Conservation (phyloP, 2,113 vertebrate species). For the Canis aureus region DNA sequence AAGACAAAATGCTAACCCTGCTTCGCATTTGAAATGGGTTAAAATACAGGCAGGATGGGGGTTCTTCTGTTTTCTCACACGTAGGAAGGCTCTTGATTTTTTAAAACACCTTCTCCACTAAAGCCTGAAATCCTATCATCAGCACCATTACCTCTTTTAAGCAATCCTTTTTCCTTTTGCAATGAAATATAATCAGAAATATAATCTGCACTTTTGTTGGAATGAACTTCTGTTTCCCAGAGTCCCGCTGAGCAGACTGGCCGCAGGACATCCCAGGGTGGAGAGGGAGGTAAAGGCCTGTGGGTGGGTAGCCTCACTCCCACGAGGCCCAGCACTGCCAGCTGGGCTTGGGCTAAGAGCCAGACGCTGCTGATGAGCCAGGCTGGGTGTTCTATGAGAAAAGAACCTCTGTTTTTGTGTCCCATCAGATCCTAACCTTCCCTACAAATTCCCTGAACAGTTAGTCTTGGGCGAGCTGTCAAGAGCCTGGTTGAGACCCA, state of each 20-base stretch:
- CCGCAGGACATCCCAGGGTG: neutral
- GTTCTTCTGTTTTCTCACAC: neutral
- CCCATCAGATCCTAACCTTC: neutral
- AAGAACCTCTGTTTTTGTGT: neutral
- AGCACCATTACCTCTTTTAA: neutral
- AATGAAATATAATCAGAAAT: neutral
- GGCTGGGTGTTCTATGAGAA: neutral
- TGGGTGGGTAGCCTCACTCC: accelerated
- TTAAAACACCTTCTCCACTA: neutral
- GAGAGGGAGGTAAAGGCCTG: neutral
- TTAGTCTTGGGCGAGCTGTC: neutral
- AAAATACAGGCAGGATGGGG: accelerated
- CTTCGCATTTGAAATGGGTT: neutral
- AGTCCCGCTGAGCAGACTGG: neutral
- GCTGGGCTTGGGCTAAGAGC: neutral
- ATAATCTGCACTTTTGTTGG: neutral
- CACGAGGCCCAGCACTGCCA: neutral
- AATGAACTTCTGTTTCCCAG: neutral
- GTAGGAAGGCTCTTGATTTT: neutral
- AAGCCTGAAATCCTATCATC: neutral
- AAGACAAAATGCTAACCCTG: neutral
- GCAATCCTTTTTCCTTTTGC: neutral
- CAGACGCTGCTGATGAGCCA: neutral
- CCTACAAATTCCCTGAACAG: neutral
- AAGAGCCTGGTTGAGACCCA: neutral